Percentiles rank a stretch among this genome's conserved stretches.
Evolutionary conservation across 2,113 vertebrate species (phyloP).

Genomic region (Sialia sialis): DNA sequence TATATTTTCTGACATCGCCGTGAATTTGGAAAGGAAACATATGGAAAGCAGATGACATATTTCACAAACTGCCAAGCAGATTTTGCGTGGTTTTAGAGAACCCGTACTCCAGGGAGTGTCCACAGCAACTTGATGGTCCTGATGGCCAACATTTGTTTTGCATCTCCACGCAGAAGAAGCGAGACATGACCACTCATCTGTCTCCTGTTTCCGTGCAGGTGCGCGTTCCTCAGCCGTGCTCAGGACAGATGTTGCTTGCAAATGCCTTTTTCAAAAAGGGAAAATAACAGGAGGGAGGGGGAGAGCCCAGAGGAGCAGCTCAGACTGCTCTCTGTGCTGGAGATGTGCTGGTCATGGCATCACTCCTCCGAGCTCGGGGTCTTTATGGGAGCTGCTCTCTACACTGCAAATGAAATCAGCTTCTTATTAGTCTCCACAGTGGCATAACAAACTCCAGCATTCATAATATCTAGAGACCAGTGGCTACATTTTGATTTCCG

Average conservation of each 20-base stretch:
- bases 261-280: not conserved
- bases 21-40: constrained; percentile 19
- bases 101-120: not conserved
- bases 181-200: not conserved
- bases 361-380: not conserved
- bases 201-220: not conserved
- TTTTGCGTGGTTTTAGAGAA: constrained; percentile 21
- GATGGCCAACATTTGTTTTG: constrained; percentile 6
- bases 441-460: constrained; percentile 12
- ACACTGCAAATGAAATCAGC: not conserved
- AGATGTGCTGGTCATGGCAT: not conserved
- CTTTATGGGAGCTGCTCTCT: not conserved
- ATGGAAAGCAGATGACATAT: constrained; percentile 32
- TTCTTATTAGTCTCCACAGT: constrained; percentile 5
- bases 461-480: constrained; percentile 9
- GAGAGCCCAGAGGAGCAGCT: not conserved
- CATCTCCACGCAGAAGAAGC: not conserved
- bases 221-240: fast-evolving
- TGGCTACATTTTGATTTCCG: constrained; percentile 13
- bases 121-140: constrained; percentile 9
- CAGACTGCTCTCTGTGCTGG: not conserved
- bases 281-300: not conserved
- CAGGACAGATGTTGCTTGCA: constrained; percentile 14
- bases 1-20: not conserved
- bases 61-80: constrained; percentile 51